Evolutionary conservation across 2,797 vertebrate species (phyloP), one percentile per base, ranked within the genome.

Genomic region (Peromyscus attwateri): DNA sequence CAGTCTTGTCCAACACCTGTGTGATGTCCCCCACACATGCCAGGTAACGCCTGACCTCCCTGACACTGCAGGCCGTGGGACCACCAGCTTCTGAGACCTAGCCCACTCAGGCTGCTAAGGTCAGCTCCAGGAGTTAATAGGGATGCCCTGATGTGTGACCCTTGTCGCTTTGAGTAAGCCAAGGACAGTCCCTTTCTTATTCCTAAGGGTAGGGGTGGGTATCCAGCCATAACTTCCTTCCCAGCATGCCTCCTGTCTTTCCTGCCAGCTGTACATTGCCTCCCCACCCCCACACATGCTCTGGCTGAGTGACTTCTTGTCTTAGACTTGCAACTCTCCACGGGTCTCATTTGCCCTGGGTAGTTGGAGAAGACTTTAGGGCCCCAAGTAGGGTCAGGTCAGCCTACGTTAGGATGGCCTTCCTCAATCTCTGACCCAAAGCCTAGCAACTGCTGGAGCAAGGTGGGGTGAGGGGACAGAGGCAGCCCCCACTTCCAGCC

Each of bases 211-310:
- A 6, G 19, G 37, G 3, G 43, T 23, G 8, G 5, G 17, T 0
- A 3, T n/a, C 46, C 1, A 6, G 75, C 25, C 2, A 21, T 13
- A 14, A 12, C 16, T 16, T 25, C 27, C 4, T 16, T 57, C 17
- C 68, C 40, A 29, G 4, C 34, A n/a, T 46, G 49, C 2, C 23
- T 8, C 1, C 17, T 14, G 34, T 11, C 34, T 52, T n/a, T 37
- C n/a, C 19, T 4, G 0, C 21, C 21, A 43, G 37, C 52, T 6
- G 0, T 1, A 1, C 3, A 5, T 3, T 6, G 23, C 3, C 3
- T 16, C 34, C n/a, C 0, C 0, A 2, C 10, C 23, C 43, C 11
- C 19, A 13, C 4, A n/a, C 85, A 31, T 11, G 2, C 14, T 12
- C 66, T 43, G 37, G 34, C 81, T 46, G 23, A 4, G 16, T 19